Evolutionary conservation across 2,888 invertebrate genomes (phyloP), one percentile per base, ranked within the genome.

Genomic region (Phyto melanocephala): DNA sequence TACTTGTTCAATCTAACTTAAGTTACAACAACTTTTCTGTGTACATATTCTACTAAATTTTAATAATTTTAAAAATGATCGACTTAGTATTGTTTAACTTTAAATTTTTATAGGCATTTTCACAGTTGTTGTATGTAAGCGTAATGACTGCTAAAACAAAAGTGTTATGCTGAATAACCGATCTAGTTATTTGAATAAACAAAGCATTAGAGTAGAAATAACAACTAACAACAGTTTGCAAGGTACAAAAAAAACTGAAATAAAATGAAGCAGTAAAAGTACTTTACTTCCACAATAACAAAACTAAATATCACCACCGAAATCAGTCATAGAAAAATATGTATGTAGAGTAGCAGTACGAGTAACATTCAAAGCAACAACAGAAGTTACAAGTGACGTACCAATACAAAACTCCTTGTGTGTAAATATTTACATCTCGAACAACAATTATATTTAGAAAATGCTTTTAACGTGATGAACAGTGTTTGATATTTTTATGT

Each of bases 401-500:
- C 13, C 42, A 17, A 17, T 17, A 35, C 1, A 56, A 56, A 28
- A 45, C 56, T 10, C 1, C 15, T n/a, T n/a, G 3, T 33, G 56
- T 17, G n/a, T 47, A 17, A 7, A 47, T 28, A 28, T 6, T 28
- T 5, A 28, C 4, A n/a, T n/a, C n/a, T n/a, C 1, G 24, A 17
- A 50, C n/a, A 35, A 71, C 37, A 72, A 72, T 62, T 50, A 47
- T 62, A 22, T 58, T 8, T n/a, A n/a, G n/a, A n/a, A 50, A 60
- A 72, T 60, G 50, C 50, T 72, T 28, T 28, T 50, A 72, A 50
- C 47, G 50, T 50, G 37, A 60, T 50, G 28, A 60, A 17, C 37
- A 50, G 20, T 60, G 37, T 68, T 45, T 45, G 42, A 28, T 28
- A 45, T 3, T 33, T 62, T 22, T 60, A 5, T n/a, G 2, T 56